Conservation (phyloP, 1,140 invertebrate genomes). For the Stegodyphus dumicola region DNA sequence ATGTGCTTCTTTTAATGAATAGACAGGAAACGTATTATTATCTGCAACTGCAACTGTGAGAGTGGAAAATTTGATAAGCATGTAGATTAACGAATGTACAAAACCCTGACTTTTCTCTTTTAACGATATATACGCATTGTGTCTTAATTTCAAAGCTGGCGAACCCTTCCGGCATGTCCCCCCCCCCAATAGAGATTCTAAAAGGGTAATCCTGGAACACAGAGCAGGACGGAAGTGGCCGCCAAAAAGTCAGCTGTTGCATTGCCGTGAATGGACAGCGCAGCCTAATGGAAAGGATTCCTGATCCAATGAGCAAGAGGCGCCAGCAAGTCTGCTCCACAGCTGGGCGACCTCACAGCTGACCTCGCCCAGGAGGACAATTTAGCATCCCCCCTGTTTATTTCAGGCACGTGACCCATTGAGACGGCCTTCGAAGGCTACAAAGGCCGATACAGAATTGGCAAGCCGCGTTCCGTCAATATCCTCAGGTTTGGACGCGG, state of each 20-base stretch:
- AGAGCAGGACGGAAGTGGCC: background rate
- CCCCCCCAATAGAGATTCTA: no score
- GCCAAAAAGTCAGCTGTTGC: background rate
- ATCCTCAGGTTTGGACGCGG: background rate
- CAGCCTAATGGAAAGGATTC: background rate
- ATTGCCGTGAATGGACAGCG: background rate
- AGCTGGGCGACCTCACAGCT: conserved; percentile 5
- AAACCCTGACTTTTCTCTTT: background rate
- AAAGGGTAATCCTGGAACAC: background rate
- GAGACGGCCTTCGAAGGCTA: conserved; percentile 17
- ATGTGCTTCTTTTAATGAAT: no score
- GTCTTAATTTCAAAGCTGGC: background rate
- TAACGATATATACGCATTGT: background rate
- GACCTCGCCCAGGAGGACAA: conserved; percentile 19
- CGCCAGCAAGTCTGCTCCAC: conserved; percentile 15
- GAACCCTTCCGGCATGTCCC: no score
- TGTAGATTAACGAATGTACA: no score
- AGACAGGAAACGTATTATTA: no score
- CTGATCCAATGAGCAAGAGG: conserved; percentile 1
- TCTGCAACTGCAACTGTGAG: no score
- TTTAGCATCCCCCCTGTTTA: background rate
- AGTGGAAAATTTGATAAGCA: no score
- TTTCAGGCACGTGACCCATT: conserved; percentile 12
- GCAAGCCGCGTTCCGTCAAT: background rate
- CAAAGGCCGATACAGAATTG: background rate